Conservation (phyloP, 2,797 vertebrate genomes). For the Netta rufina region DNA sequence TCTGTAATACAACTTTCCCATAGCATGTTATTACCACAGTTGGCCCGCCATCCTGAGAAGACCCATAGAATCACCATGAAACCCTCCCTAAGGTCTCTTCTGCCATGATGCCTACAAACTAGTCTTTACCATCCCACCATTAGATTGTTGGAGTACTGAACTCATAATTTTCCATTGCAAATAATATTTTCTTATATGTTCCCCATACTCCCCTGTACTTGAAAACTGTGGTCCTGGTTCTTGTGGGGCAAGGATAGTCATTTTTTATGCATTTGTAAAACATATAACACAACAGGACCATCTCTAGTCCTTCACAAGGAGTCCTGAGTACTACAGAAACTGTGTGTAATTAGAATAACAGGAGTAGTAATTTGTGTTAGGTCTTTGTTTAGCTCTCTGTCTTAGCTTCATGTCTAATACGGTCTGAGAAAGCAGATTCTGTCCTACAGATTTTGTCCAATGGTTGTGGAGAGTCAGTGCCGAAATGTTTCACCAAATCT, state of each 20-base stretch:
- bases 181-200: background rate
- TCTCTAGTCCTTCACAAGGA: background rate
- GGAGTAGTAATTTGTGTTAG: accelerated
- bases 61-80: background rate
- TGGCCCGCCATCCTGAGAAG: background rate
- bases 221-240: background rate
- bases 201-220: background rate
- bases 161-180: background rate
- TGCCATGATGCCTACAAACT: background rate
- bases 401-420: background rate
- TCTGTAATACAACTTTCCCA: background rate
- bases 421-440: background rate
- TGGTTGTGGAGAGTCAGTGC: background rate
- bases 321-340: background rate
- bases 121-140: background rate
- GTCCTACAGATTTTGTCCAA: background rate
- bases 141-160: background rate
- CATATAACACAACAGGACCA: background rate
- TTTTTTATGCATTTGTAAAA: background rate
- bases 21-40: background rate
- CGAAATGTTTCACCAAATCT: background rate
- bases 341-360: background rate
- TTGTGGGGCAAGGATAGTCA: background rate
- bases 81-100: background rate
- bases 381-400: no score